Conservation (phyloP, 2,797 vertebrate genomes). For the Enteromius viviparus region DNA sequence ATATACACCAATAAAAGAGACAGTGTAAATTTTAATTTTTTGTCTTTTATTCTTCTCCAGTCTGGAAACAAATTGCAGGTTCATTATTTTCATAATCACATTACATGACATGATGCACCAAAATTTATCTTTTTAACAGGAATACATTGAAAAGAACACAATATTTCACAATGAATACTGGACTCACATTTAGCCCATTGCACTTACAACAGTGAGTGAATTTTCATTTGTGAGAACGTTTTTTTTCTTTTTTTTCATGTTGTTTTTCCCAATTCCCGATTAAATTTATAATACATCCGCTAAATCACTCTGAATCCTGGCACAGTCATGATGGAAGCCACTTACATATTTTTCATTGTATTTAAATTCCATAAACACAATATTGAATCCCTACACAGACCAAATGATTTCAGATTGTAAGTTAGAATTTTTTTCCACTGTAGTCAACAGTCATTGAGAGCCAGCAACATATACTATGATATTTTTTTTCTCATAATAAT, state of each 20-base stretch:
- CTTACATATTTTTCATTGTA: constrained; percentile 71
- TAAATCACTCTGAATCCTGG: constrained; percentile 66
- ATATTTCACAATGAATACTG: constrained; percentile 94
- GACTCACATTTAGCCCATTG: constrained; percentile 89
- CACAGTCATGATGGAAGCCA: constrained; percentile 70
- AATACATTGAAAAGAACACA: constrained; percentile 96
- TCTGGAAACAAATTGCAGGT: constrained; percentile 92
- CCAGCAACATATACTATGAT: constrained; percentile 81
- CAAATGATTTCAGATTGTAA: constrained; percentile 71
- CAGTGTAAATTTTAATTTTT: constrained; percentile 70
- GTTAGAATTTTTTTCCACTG: constrained; percentile 71
- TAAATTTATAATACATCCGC: constrained; percentile 64
- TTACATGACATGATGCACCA: constrained; percentile 95
- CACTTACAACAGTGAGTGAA: constrained; percentile 91
- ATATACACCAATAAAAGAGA: not conserved
- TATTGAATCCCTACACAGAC: constrained; percentile 78
- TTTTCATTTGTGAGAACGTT: constrained; percentile 62
- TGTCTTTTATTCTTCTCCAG: constrained; percentile 88
- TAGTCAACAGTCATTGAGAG: constrained; percentile 83
- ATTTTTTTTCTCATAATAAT: constrained; percentile 71
- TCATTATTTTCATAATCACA: constrained; percentile 93
- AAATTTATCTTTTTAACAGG: constrained; percentile 92
- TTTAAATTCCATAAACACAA: constrained; percentile 75
- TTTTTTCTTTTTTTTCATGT: constrained; percentile 63
- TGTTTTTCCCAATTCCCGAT: constrained; percentile 42